Evolutionary conservation across 2,113 vertebrate species (phyloP).

Genomic region (Charadrius vociferus): DNA sequence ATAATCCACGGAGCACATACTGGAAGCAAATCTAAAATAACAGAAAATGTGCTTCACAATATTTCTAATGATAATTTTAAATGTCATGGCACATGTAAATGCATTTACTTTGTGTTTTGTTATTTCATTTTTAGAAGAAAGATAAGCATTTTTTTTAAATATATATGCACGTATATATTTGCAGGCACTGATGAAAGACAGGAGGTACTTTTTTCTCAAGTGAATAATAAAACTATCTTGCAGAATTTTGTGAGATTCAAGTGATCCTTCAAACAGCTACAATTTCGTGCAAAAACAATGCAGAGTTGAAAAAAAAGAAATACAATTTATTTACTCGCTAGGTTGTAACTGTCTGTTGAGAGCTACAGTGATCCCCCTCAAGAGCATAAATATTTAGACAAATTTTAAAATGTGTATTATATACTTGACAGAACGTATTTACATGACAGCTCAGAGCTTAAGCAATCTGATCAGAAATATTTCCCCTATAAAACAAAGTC

Average conservation of each 20-base stretch:
- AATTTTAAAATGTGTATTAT: conserved; percentile 72
- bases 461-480: conserved; percentile 74
- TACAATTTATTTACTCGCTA: conserved; percentile 67
- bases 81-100: neutral
- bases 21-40: neutral
- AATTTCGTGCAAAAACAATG: conserved; percentile 22
- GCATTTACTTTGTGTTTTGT: neutral
- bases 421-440: conserved; percentile 72
- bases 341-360: conserved; percentile 55
- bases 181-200: neutral
- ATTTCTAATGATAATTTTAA: neutral
- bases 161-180: neutral
- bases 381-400: conserved; percentile 78
- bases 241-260: conserved; percentile 35
- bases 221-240: neutral
- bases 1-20: neutral
- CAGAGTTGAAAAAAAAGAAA: conserved; percentile 17
- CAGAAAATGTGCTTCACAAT: neutral
- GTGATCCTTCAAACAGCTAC: conserved; percentile 27
- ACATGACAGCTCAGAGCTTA: conserved; percentile 69
- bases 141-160: neutral
- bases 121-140: neutral
- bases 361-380: conserved; percentile 62
- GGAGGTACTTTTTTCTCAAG: neutral
- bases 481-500: conserved; percentile 67